Evolutionary conservation across 92 coral and sea anemone species (phyloP).

Genomic region (Plumapathes pennacea): DNA sequence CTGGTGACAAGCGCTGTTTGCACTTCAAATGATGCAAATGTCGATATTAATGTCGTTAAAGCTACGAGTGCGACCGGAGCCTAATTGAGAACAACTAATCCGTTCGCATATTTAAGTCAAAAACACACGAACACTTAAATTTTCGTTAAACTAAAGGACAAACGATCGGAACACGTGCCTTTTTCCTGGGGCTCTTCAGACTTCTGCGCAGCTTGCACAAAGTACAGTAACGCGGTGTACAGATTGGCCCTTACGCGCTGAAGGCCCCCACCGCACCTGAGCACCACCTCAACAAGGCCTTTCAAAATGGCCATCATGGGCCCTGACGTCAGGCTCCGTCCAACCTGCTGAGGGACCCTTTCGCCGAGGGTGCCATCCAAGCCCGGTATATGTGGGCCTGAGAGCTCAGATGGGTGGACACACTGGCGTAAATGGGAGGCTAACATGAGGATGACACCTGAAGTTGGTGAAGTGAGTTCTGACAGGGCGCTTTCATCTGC

Average conservation of each 20-base stretch:
- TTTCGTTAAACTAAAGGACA: no score
- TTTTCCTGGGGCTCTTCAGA: conserved; percentile 48
- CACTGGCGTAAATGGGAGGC: conserved; percentile 92
- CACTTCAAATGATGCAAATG: no score
- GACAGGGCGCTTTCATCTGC: conserved; percentile 81
- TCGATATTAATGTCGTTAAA: no score
- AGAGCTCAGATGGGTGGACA: conserved; percentile 58
- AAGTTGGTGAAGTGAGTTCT: conserved; percentile 88
- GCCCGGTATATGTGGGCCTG: conserved; percentile 22
- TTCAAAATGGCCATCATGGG: conserved; percentile 80
- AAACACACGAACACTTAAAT: no score
- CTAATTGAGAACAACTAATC: no score
- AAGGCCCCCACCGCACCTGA: conserved; percentile 87
- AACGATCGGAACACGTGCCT: conserved; percentile 38
- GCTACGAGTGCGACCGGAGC: no score
- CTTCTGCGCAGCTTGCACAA: conserved; percentile 85
- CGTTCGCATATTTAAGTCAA: background rate
- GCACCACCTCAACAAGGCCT: conserved; percentile 86
- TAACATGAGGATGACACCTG: conserved; percentile 85
- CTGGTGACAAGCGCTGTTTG: no score
- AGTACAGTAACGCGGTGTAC: conserved; percentile 91
- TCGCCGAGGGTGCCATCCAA: conserved; percentile 36
- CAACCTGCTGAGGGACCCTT: conserved; percentile 28
- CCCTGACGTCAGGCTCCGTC: conserved; percentile 72
- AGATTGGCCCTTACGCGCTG: conserved; percentile 95